Conservation (phyloP, 2,888 invertebrate species). For the Nomada lathburiana region DNA sequence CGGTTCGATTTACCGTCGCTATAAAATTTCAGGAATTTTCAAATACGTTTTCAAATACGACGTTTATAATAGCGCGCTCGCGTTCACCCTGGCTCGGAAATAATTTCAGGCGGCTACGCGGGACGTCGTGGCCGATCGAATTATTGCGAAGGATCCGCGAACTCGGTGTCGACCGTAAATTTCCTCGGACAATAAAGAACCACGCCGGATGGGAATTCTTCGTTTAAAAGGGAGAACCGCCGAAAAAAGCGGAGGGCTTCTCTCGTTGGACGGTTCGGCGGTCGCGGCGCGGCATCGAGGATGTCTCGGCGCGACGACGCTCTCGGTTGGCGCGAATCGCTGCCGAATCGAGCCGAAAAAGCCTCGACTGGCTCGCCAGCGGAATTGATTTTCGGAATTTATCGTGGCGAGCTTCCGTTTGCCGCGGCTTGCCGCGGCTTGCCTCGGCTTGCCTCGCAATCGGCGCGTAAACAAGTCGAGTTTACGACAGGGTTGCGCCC, state of each 20-base stretch:
- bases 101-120: conserved; percentile 49
- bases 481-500: conserved; percentile 78
- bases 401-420: conserved; percentile 84
- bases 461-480: conserved; percentile 79
- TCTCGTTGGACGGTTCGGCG: conserved; percentile 1
- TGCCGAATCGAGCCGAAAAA: background rate
- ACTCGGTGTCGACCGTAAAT: conserved; percentile 69
- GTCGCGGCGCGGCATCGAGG: background rate
- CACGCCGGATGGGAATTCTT: conserved; percentile 62
- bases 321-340: background rate
- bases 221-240: conserved; percentile 58
- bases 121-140: conserved; percentile 63
- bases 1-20: conserved; percentile 62
- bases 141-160: conserved; percentile 68
- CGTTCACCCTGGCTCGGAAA: conserved; percentile 20
- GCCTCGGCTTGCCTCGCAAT: conserved; percentile 55
- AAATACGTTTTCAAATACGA: conserved; percentile 51
- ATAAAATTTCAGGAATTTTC: conserved; percentile 64
- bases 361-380: conserved; percentile 51
- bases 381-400: conserved; percentile 83
- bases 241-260: conserved; percentile 41
- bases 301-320: background rate
- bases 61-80: conserved; percentile 37
- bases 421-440: conserved; percentile 63
- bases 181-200: conserved; percentile 68